Evolutionary conservation across 2,888 invertebrate species (phyloP).

Genomic region (Chorisops tibialis): DNA sequence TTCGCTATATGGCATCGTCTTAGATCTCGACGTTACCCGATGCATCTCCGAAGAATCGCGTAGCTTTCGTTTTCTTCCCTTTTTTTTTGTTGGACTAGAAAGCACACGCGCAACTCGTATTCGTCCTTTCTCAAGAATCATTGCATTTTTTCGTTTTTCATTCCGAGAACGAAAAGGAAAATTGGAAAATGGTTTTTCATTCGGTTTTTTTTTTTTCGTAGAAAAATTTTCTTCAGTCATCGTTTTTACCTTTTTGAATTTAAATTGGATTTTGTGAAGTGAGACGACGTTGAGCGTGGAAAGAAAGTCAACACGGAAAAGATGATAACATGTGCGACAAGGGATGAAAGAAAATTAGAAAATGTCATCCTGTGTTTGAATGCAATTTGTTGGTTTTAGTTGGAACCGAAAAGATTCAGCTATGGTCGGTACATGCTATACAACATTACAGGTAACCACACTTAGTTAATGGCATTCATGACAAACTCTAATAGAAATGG

Average conservation of each 20-base stretch:
- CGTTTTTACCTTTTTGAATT: constrained; percentile 16
- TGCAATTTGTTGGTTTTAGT: constrained; percentile 21
- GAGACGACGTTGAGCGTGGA: neutral
- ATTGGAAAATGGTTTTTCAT: constrained; percentile 13
- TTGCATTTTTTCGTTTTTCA: neutral
- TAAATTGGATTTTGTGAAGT: constrained; percentile 4
- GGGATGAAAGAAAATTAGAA: constrained; percentile 25
- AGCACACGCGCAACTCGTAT: constrained; percentile 8
- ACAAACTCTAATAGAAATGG: no score
- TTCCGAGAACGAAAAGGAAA: constrained; percentile 7
- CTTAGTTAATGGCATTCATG: no score
- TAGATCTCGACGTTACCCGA: no score
- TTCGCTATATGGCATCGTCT: neutral
- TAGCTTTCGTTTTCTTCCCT: no score
- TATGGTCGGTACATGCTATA: no score
- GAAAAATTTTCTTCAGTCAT: constrained; percentile 16
- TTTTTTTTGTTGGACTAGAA: no score
- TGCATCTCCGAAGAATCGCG: neutral
- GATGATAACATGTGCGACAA: constrained; percentile 22
- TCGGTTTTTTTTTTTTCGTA: no score
- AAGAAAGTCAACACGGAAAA: constrained; percentile 14
- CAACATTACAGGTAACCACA: no score
- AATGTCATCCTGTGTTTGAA: constrained; percentile 23
- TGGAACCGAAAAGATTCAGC: no score
- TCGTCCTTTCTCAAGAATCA: neutral